A percentile compares a stretch with the other conserved stretches of the same genome.
phyloP scores from a whole-genome alignment of 2,888 invertebrate species.

The Panopea generosa region DNA sequence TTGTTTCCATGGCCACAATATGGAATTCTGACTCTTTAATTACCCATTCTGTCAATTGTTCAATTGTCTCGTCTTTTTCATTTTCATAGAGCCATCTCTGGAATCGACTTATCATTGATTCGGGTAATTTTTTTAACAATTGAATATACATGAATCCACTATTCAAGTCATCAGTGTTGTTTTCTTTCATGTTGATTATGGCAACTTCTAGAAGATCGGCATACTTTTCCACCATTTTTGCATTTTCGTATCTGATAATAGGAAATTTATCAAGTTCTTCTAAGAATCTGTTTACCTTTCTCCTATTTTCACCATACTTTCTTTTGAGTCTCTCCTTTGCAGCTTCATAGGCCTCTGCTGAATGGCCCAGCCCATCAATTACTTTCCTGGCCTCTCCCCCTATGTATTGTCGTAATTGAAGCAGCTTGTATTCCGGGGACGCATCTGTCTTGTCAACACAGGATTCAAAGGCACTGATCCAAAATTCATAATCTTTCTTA shows the following conservation, averaged over 20 bases:
- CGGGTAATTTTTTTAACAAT: constrained; percentile 43
- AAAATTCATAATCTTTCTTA: constrained; percentile 12
- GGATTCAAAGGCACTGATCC: constrained; percentile 18
- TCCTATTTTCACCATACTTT: constrained; percentile 21
- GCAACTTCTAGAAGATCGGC: constrained; percentile 48
- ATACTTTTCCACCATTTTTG: constrained; percentile 30
- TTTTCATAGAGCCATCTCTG: constrained; percentile 48
- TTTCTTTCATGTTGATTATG: constrained; percentile 43
- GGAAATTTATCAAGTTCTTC: constrained; percentile 11
- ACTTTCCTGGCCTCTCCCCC: constrained; percentile 14
- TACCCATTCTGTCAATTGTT: constrained; percentile 17
- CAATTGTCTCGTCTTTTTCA: constrained; percentile 33
- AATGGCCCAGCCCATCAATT: constrained; percentile 17
- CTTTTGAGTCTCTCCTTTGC: constrained; percentile 26
- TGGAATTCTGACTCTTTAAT: too few species aligned
- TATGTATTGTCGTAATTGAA: constrained; percentile 28
- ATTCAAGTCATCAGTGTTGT: constrained; percentile 11
- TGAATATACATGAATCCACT: constrained; percentile 31
- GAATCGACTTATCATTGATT: constrained; percentile 37
- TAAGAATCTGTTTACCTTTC: constrained; percentile 9
- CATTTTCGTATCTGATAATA: constrained; percentile 3
- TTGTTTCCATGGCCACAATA: too few species aligned
- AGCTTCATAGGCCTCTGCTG: constrained; percentile 11
- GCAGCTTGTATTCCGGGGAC: constrained; percentile 6
- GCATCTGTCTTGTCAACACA: too few species aligned